These are phyloP conservation scores for Bhutanitis thaidina DNA, from an alignment of 2,888 invertebrate species.

Conservation along the genomic window DNA sequence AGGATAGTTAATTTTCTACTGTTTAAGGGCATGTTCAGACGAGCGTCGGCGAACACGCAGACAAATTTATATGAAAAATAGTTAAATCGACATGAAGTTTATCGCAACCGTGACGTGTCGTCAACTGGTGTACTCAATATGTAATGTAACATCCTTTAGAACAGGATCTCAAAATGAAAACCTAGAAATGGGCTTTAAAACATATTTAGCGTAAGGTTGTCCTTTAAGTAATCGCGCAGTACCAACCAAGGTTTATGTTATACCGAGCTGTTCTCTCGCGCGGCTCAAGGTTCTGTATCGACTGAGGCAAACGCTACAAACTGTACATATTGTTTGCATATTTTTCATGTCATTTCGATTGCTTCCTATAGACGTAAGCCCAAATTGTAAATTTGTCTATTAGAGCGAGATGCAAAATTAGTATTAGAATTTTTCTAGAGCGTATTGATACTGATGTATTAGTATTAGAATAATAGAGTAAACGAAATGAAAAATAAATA, in stretches of 20 bases:
- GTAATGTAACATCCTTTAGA: neutral
- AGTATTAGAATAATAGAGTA: slow-evolving; percentile 32
- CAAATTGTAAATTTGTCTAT: slow-evolving; percentile 33
- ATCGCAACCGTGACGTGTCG: too few relatives aligned
- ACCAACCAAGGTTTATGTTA: too few relatives aligned
- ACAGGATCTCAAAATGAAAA: neutral
- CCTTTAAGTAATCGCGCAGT: too few relatives aligned
- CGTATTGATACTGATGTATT: slow-evolving; percentile 33
- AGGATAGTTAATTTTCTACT: slow-evolving; percentile 2
- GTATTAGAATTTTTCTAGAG: slow-evolving; percentile 29
- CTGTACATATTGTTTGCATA: neutral
- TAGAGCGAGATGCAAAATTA: slow-evolving; percentile 24
- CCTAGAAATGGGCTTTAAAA: neutral
- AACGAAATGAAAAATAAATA: slow-evolving; percentile 53
- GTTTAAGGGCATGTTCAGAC: neutral
- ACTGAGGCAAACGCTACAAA: too few relatives aligned
- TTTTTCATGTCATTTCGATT: slow-evolving; percentile 2
- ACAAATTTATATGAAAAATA: too few relatives aligned
- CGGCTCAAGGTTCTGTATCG: too few relatives aligned
- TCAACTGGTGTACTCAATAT: too few relatives aligned
- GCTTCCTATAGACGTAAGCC: slow-evolving; percentile 28
- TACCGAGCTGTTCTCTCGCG: too few relatives aligned
- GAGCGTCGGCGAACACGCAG: neutral
- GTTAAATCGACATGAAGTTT: too few relatives aligned
- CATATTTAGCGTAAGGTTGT: too few relatives aligned